phyloP scores from a whole-genome alignment of 2,888 invertebrate genomes.

The Ectobius pallidus region DNA sequence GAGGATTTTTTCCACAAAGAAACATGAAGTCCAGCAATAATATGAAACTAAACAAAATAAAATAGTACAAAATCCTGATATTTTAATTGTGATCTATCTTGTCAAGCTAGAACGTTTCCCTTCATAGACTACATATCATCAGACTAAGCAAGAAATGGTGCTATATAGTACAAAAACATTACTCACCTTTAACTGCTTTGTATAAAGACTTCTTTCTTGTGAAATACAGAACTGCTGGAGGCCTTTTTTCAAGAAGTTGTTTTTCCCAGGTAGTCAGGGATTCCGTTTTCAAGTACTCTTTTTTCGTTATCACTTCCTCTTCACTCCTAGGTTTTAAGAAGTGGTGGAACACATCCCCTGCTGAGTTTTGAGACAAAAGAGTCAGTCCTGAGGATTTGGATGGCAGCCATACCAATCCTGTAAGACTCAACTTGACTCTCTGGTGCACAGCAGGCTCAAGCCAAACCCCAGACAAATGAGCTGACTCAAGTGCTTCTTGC shows the following conservation, averaged over 20 bases:
- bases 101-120: too few species aligned
- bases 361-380: background rate
- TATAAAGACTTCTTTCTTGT: background rate
- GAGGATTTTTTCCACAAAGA: too few species aligned
- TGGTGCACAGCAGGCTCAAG: background rate
- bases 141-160: too few species aligned
- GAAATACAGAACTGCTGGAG: background rate
- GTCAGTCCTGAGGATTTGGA: background rate
- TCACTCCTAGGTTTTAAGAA: background rate
- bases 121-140: too few species aligned
- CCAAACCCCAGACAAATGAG: background rate
- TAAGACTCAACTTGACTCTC: background rate
- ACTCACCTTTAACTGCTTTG: too few species aligned
- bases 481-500: background rate
- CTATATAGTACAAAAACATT: too few species aligned
- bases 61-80: too few species aligned
- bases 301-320: background rate
- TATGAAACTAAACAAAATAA: too few species aligned
- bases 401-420: constrained; percentile 2
- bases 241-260: background rate
- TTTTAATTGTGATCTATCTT: too few species aligned
- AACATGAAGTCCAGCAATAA: too few species aligned
- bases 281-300: background rate
- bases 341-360: constrained; percentile 19
- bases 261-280: background rate